These are phyloP conservation scores for Syngnathus rostellatus DNA, from an alignment of 2,797 vertebrate genomes.

Conservation along the genomic window DNA sequence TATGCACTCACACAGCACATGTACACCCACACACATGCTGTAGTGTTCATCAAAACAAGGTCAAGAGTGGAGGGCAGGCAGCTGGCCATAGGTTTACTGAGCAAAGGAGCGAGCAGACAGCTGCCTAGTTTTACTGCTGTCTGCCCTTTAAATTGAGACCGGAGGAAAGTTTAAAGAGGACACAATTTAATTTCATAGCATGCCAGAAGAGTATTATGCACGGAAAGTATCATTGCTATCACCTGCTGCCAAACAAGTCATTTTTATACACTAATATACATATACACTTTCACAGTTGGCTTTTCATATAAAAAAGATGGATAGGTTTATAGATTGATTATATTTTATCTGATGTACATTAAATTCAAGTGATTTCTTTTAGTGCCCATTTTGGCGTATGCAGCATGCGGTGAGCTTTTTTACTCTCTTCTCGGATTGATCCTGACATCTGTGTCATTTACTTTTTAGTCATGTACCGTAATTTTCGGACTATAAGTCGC, in stretches of 20 bases:
- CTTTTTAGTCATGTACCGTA: too few species aligned
- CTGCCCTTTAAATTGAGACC: slow-evolving; percentile 56
- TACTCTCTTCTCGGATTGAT: too few species aligned
- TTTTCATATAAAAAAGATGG: not conserved
- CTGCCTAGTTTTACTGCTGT: slow-evolving; percentile 57
- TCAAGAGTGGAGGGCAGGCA: slow-evolving; percentile 59
- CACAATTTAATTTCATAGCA: slow-evolving; percentile 53
- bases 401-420: not conserved
- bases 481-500: too few species aligned
- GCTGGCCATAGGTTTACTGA: slow-evolving; percentile 54
- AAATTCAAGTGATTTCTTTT: not conserved
- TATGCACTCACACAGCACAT: slow-evolving; percentile 30
- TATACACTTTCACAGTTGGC: not conserved
- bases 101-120: slow-evolving; percentile 53
- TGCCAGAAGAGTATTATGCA: slow-evolving; percentile 26
- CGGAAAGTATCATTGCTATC: slow-evolving; percentile 13
- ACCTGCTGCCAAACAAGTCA: not conserved
- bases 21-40: slow-evolving; percentile 29
- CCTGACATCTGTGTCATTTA: too few species aligned
- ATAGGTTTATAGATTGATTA: not conserved
- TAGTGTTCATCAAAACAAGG: slow-evolving; percentile 60
- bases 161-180: slow-evolving; percentile 58
- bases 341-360: too few species aligned
- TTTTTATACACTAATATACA: not conserved
- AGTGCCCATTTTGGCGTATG: not conserved